Conservation (phyloP, 2,113 vertebrate species). For the Parus major region DNA sequence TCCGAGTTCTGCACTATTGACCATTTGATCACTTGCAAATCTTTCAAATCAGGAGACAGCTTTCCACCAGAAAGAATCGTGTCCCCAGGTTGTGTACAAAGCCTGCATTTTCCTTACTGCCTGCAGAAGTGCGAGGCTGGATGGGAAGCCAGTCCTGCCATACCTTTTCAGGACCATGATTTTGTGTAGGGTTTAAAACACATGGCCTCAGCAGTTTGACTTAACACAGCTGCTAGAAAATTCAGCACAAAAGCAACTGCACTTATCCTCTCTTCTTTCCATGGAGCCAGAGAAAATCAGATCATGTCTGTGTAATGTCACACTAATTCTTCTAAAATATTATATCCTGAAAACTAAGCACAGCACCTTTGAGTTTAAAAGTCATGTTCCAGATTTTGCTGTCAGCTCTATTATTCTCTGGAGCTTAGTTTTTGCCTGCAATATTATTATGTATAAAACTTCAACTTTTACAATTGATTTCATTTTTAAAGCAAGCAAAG, state of each 20-base stretch:
- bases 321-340: not conserved
- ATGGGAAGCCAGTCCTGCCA: not conserved
- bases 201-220: not conserved
- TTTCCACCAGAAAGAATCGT: not conserved
- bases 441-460: not conserved
- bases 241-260: not conserved
- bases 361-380: not conserved
- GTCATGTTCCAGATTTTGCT: not conserved
- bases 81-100: not conserved
- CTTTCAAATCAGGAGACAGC: not conserved
- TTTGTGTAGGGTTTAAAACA: not conserved
- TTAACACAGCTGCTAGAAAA: not conserved
- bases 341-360: not conserved
- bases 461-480: not conserved
- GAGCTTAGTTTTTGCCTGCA: not conserved
- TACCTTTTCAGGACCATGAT: not conserved
- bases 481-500: not conserved
- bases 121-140: not conserved
- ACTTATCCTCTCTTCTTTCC: not conserved
- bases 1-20: fast-evolving
- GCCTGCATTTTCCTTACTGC: not conserved
- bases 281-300: not conserved
- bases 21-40: not conserved
- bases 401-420: not conserved
- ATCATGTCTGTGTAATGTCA: not conserved